Base-by-base conservation (phyloP, 2,113 vertebrate genomes). In the Ciconia maguari region DNA sequence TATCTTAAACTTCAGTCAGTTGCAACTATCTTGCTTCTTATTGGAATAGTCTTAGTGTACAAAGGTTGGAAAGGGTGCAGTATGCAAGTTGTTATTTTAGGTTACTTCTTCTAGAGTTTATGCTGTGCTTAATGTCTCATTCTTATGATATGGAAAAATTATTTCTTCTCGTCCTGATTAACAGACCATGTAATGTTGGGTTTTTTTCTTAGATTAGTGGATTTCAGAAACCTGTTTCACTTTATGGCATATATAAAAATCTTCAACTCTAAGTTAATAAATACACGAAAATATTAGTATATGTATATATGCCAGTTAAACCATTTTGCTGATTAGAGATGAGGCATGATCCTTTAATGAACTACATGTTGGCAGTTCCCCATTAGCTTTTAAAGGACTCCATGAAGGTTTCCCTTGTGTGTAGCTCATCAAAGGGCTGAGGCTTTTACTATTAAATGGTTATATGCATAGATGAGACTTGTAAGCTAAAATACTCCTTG, bases 261-360 rank as follows among this genome's bases (percentile, higher is more conserved):
- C 21, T 87, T 6, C 2, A 84, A 19, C 32, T 58, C 61, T 14
- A 64, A 84, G 61, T 71, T 84, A 89, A 52, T 82, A 89, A 76
- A 85, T 68, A 55, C 16, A 14, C 57, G 24, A 72, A 89, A 68
- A 79, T 87, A 24, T 54, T 62, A 42, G 42, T 84, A 8, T 25
- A 20, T 58, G 7, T 65, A 9, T 68, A 11, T 86, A 34, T 89
- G 90, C 52, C 72, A 87, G 6, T 89, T 96, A 96, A 97, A 51
- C 46, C n/a, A 55, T 96, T 96, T 95, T 95, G 34, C 68, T 69
- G 95, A 22, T 81, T 93, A 85, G 29, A 55, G 80, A n/a, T 94
- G 38, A 89, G 54, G 32, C 62, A 29, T 69, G 64, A 70, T 93
- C 83, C 20, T 90, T 61, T 93, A 77, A 85, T 95, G 21, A 87